These are phyloP conservation scores for Elephas maximus DNA, from an alignment of 2,113 vertebrate species.

Conservation along the genomic window DNA sequence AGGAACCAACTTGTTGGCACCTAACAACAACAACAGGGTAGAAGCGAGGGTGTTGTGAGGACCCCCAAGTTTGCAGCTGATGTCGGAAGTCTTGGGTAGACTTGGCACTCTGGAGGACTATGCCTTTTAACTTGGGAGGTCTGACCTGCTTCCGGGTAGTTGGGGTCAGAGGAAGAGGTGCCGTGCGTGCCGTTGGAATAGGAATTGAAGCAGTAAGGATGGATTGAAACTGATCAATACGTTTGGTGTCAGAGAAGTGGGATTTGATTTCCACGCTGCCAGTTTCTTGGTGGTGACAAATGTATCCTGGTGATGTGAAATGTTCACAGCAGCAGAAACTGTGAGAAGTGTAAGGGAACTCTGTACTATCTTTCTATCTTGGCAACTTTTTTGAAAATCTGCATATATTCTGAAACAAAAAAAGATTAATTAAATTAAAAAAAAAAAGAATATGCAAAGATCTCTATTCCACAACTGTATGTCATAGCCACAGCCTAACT, in stretches of 20 bases:
- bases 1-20: no score
- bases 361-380: neutral
- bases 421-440: neutral
- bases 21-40: neutral
- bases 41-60: neutral
- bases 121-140: neutral
- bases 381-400: neutral
- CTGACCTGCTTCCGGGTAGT: neutral
- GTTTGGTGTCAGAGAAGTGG: neutral
- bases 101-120: neutral
- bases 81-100: neutral
- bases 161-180: no score
- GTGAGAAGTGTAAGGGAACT: neutral
- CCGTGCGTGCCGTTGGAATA: neutral
- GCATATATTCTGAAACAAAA: neutral
- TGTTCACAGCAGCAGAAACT: neutral
- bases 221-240: neutral
- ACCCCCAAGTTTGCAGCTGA: neutral
- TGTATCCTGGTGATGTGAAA: rapidly evolving
- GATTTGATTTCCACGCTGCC: neutral
- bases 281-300: neutral
- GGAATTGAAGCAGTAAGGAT: neutral
- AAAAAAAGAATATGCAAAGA: neutral
- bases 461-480: neutral
- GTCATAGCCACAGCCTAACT: neutral